phyloP scores from a whole-genome alignment of 2,113 vertebrate genomes.

The Edolisoma coerulescens region DNA sequence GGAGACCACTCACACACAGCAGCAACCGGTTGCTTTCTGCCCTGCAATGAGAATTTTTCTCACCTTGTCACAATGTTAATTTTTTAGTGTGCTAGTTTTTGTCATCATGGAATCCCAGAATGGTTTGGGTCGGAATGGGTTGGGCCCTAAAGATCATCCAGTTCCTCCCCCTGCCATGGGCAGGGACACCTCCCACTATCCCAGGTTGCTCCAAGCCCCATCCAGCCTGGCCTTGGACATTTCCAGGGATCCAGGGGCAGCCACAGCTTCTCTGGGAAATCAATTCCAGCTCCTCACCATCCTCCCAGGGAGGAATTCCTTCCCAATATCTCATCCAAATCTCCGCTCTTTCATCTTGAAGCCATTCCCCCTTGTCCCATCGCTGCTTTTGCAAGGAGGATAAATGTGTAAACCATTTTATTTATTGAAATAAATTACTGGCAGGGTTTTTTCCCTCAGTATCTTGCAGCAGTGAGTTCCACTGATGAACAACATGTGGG shows the following conservation, averaged over 20 bases:
- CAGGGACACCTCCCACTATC: neutral
- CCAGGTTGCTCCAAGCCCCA: accelerated
- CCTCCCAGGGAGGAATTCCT: neutral
- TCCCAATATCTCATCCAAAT: neutral
- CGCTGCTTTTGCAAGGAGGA: neutral
- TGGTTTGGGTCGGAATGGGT: neutral
- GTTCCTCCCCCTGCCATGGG: no score
- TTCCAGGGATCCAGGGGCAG: neutral
- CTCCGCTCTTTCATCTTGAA: neutral
- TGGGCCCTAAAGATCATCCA: neutral
- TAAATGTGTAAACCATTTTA: neutral
- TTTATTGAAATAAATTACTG: neutral
- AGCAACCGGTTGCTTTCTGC: neutral
- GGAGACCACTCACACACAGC: accelerated
- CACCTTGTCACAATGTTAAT: no score
- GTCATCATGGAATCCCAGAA: neutral
- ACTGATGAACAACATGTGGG: accelerated
- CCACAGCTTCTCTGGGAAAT: neutral
- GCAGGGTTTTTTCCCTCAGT: accelerated
- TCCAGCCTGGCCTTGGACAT: neutral
- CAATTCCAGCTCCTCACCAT: neutral
- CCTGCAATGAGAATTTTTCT: neutral
- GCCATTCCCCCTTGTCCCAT: neutral
- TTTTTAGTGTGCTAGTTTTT: neutral
- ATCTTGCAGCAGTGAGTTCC: neutral